Evolutionary conservation across 1,140 invertebrate species (phyloP).

Genomic region (Hycleus phaleratus): DNA sequence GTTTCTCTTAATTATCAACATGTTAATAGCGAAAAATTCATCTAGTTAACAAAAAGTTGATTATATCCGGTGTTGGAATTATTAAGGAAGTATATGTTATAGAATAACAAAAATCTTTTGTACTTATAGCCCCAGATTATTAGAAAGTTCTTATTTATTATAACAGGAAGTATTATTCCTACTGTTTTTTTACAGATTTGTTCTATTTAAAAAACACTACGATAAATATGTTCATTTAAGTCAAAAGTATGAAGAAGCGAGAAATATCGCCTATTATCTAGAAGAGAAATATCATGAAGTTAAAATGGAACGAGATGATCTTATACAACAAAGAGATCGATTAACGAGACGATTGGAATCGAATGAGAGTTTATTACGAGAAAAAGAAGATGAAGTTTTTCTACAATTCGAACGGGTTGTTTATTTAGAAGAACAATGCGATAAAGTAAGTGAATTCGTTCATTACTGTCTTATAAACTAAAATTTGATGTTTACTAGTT

Average conservation of each 20-base stretch:
- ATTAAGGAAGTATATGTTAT: too few species aligned
- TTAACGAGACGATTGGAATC: conserved; percentile 48
- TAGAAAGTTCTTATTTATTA: too few species aligned
- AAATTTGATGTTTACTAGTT: conserved; percentile 13
- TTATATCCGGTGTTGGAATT: too few species aligned
- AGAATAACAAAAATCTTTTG: too few species aligned
- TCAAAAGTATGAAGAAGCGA: conserved; percentile 54
- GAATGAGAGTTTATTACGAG: conserved; percentile 48
- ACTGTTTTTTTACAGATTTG: conserved; percentile 43
- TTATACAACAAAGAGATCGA: conserved; percentile 44
- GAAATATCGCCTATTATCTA: conserved; percentile 54
- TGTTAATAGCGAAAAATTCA: too few species aligned
- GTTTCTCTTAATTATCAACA: too few species aligned
- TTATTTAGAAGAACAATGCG: conserved; percentile 53
- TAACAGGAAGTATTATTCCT: too few species aligned
- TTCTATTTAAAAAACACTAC: conserved; percentile 57
- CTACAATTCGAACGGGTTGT: conserved; percentile 52
- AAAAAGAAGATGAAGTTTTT: conserved; percentile 58
- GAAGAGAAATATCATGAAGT: conserved; percentile 61
- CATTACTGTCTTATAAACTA: neutral
- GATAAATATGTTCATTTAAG: conserved; percentile 55
- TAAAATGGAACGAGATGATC: conserved; percentile 53
- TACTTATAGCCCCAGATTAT: too few species aligned
- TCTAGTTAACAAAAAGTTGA: too few species aligned
- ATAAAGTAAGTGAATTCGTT: conserved; percentile 34